Evolutionary conservation across 2,888 invertebrate species (phyloP).

Genomic region (Harmothoe impar): DNA sequence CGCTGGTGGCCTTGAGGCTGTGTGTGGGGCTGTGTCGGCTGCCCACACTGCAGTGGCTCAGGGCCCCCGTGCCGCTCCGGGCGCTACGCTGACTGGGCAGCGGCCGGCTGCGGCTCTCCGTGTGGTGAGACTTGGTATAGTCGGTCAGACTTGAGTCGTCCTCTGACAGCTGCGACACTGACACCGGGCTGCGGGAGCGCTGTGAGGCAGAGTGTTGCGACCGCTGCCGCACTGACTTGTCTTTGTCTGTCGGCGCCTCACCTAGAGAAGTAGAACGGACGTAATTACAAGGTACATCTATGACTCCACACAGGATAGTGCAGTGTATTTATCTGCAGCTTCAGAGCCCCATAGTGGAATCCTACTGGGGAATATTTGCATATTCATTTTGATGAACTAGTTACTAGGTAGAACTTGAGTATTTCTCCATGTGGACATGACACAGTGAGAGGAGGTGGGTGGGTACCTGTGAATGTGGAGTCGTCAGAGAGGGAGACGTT

Average conservation of each 20-base stretch:
- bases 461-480: slow-evolving; percentile 51
- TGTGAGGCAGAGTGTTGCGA: slow-evolving; percentile 23
- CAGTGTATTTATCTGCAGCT: too few relatives aligned
- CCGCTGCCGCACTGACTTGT: neutral
- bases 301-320: too few relatives aligned
- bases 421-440: too few relatives aligned
- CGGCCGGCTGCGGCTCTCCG: slow-evolving; percentile 28
- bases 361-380: too few relatives aligned
- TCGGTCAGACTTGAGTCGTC: slow-evolving; percentile 66
- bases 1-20: neutral
- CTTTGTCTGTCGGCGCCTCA: slow-evolving; percentile 13
- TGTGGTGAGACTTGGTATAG: slow-evolving; percentile 53
- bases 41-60: slow-evolving; percentile 12
- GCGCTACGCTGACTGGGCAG: slow-evolving; percentile 29
- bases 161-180: slow-evolving; percentile 63
- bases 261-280: neutral
- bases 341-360: too few relatives aligned
- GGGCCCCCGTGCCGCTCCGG: neutral
- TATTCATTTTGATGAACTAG: too few relatives aligned
- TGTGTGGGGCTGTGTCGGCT: neutral
- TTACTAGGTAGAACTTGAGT: too few relatives aligned
- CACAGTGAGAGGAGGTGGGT: neutral
- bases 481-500: slow-evolving; percentile 39
- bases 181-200: slow-evolving; percentile 35
- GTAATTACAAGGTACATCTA: too few relatives aligned